Percentiles rank a stretch among this genome's conserved stretches.
phyloP scores from a whole-genome alignment of 1,140 invertebrate species.

The Euglossa dilemma region DNA sequence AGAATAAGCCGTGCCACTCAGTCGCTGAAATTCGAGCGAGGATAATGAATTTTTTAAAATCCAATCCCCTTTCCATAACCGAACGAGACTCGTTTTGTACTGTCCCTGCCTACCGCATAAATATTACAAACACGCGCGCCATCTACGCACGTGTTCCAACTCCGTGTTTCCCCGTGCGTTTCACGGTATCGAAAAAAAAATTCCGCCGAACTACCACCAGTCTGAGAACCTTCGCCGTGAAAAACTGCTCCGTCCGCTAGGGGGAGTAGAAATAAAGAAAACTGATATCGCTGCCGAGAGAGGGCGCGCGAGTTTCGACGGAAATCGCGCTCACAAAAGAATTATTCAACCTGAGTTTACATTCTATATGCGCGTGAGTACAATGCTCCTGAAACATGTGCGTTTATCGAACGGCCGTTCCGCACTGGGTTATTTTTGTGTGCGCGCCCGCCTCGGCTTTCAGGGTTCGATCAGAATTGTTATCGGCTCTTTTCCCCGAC shows the following conservation, averaged over 20 bases:
- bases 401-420: constrained; percentile 50
- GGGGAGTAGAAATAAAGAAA: constrained; percentile 18
- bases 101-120: too few species aligned
- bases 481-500: constrained; percentile 28
- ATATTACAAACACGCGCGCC: neutral
- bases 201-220: neutral
- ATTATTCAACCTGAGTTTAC: constrained; percentile 45
- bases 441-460: constrained; percentile 23
- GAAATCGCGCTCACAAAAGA: constrained; percentile 50
- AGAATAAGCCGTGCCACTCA: too few species aligned
- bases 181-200: neutral
- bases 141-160: neutral
- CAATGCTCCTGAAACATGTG: constrained; percentile 55
- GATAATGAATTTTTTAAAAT: too few species aligned
- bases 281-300: neutral
- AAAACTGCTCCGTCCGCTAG: constrained; percentile 9
- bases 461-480: constrained; percentile 47
- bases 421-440: constrained; percentile 44
- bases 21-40: too few species aligned
- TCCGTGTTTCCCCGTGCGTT: neutral
- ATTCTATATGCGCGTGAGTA: constrained; percentile 37
- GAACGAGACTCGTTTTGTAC: too few species aligned
- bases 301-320: constrained; percentile 9
- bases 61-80: too few species aligned
- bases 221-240: neutral